Conservation (phyloP, 2,113 vertebrate species). For the Hemiprocne comata region DNA sequence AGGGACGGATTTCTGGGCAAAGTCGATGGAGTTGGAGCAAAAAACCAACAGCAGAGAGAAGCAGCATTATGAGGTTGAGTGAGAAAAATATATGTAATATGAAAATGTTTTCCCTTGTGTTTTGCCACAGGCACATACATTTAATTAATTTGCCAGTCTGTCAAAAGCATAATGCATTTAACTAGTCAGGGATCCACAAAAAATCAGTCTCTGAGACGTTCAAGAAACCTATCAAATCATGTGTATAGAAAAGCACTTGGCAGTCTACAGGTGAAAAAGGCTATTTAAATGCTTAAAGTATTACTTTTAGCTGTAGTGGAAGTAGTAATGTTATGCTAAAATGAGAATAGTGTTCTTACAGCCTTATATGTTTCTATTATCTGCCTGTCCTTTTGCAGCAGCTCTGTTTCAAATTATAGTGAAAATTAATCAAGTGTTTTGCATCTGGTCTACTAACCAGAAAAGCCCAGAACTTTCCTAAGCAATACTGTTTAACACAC, state of each 20-base stretch:
- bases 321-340: neutral
- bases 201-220: neutral
- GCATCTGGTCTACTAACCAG: neutral
- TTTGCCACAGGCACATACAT: neutral
- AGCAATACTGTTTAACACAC: neutral
- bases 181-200: neutral
- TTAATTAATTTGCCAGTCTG: neutral
- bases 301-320: neutral
- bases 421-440: neutral
- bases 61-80: neutral
- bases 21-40: neutral
- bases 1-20: neutral
- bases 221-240: neutral
- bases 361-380: neutral
- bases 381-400: neutral
- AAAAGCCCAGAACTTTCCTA: neutral
- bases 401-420: neutral
- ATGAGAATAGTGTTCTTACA: neutral
- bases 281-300: neutral
- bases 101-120: neutral
- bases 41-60: neutral
- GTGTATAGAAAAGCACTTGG: neutral
- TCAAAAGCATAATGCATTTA: neutral
- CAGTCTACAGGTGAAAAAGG: neutral
- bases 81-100: neutral